These are phyloP conservation scores for Monomorium pharaonis DNA, from an alignment of 1,140 invertebrate species.

Conservation along the genomic window DNA sequence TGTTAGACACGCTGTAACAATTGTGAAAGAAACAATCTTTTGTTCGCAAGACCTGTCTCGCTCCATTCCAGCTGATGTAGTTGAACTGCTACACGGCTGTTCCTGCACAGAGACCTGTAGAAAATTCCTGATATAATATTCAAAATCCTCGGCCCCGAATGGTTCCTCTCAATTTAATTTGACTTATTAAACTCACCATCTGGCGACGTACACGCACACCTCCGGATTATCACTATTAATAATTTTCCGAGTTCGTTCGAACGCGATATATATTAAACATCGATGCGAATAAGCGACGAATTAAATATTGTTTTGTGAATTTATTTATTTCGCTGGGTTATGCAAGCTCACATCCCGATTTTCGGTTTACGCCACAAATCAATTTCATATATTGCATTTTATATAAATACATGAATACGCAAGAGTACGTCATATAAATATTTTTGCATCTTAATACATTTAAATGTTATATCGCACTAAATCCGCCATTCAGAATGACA, in stretches of 20 bases:
- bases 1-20: background rate
- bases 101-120: constrained; percentile 29
- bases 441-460: background rate
- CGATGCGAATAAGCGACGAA: constrained; percentile 21
- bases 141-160: constrained; percentile 62
- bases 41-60: background rate
- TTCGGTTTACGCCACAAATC: background rate
- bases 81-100: constrained; percentile 52
- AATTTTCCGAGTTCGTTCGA: constrained; percentile 65
- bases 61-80: constrained; percentile 35
- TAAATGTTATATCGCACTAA: no score
- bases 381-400: background rate
- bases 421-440: background rate
- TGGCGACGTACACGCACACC: constrained; percentile 62
- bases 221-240: constrained; percentile 69
- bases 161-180: constrained; percentile 75
- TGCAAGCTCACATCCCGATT: background rate
- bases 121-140: constrained; percentile 72
- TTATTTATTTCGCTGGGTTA: constrained; percentile 18
- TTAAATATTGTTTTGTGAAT: constrained; percentile 29
- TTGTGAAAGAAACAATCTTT: background rate
- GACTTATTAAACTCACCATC: constrained; percentile 78
- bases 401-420: background rate
- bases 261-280: background rate
- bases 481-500: background rate